These are phyloP conservation scores for Clistopyga incitator DNA, from an alignment of 2,888 invertebrate species.

Conservation along the genomic window DNA sequence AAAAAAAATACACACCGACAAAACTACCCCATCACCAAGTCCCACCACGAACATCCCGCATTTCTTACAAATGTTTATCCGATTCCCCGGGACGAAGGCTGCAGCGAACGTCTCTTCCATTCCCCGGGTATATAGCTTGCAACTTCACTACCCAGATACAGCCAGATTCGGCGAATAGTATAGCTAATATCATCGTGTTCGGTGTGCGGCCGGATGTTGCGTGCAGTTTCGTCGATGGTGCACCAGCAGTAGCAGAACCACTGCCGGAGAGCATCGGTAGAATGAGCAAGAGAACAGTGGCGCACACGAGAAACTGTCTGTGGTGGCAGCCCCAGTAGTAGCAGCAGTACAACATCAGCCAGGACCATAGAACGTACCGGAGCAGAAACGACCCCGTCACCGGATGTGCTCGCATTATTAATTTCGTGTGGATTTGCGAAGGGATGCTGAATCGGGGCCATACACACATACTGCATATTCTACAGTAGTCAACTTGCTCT, in stretches of 20 bases:
- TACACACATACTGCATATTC: conserved; percentile 57
- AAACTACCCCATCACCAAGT: not conserved
- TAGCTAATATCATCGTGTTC: conserved; percentile 63
- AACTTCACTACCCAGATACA: not conserved
- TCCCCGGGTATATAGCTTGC: not conserved
- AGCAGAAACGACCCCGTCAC: conserved; percentile 67
- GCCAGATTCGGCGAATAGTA: conserved; percentile 9
- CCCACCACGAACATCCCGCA: not conserved
- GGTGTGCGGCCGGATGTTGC: conserved; percentile 65
- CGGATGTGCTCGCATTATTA: conserved; percentile 72
- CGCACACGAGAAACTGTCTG: conserved; percentile 60
- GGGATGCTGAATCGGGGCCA: conserved; percentile 60
- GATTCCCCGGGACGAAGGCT: not conserved
- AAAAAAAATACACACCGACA: not conserved
- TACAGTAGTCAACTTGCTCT: conserved; percentile 28
- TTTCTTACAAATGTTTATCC: not conserved
- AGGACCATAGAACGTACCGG: conserved; percentile 59
- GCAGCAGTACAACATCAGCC: conserved; percentile 43
- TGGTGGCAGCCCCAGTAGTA: conserved; percentile 46
- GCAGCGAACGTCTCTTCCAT: conserved; percentile 11
- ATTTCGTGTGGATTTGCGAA: conserved; percentile 70
- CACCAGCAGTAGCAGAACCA: conserved; percentile 58
- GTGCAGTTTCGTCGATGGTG: conserved; percentile 68
- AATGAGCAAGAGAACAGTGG: conserved; percentile 53
- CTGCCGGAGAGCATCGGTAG: conserved; percentile 41